These are phyloP conservation scores for Stegastes partitus DNA, from an alignment of 2,113 vertebrate genomes.

Conservation along the genomic window DNA sequence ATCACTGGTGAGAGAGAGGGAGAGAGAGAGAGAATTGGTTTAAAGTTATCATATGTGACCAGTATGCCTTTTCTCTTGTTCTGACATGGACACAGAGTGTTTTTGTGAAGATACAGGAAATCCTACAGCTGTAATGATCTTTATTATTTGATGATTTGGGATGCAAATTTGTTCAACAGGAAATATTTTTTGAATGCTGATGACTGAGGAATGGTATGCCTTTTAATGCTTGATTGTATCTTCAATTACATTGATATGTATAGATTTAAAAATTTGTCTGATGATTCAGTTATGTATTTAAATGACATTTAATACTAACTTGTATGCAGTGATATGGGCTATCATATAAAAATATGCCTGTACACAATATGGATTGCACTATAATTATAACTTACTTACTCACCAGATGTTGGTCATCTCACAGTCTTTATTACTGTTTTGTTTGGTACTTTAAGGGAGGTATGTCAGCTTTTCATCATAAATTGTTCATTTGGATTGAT, in stretches of 20 bases:
- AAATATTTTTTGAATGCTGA: conserved; percentile 51
- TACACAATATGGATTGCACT: conserved; percentile 53
- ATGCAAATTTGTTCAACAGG: conserved; percentile 14
- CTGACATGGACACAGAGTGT: conserved; percentile 11
- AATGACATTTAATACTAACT: conserved; percentile 37
- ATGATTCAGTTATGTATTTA: conserved; percentile 37
- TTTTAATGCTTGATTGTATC: conserved; percentile 64
- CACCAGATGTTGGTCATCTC: conserved; percentile 18
- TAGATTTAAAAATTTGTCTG: conserved; percentile 15
- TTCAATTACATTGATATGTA: conserved; percentile 31
- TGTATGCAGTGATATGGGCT: conserved; percentile 33
- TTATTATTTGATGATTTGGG: conserved; percentile 14
- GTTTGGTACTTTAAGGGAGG: conserved; percentile 12
- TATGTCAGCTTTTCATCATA: conserved; percentile 11
- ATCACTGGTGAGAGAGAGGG: background rate
- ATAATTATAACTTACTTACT: conserved; percentile 44
- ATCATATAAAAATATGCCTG: conserved; percentile 15
- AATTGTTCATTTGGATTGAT: conserved; percentile 17
- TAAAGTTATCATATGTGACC: conserved; percentile 17
- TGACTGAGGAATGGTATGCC: conserved; percentile 46
- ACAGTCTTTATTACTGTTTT: conserved; percentile 11
- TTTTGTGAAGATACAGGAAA: conserved; percentile 14
- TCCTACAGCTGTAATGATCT: conserved; percentile 22
- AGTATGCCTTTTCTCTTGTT: conserved; percentile 62
- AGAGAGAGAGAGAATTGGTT: conserved; percentile 11